phyloP scores from a whole-genome alignment of 2,113 vertebrate genomes.

The Miniopterus natalensis region DNA sequence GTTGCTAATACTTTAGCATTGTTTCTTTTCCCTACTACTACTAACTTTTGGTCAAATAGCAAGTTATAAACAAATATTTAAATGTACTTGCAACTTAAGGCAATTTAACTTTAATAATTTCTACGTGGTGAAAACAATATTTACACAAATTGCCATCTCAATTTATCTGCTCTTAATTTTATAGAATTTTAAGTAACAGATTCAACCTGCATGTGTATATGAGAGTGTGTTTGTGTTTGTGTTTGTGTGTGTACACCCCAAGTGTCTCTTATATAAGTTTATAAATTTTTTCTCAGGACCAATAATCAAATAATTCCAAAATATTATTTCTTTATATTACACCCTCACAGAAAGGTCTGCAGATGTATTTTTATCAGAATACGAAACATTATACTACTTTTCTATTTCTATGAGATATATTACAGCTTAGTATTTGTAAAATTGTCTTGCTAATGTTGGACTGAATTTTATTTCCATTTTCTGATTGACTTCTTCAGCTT shows the following conservation, averaged over 20 bases:
- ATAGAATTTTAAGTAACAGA: slow-evolving; percentile 9
- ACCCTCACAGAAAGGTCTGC: background rate
- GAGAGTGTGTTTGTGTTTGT: background rate
- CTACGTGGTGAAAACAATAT: background rate
- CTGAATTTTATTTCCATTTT: slow-evolving; percentile 57
- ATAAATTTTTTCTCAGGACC: background rate
- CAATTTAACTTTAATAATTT: slow-evolving; percentile 18
- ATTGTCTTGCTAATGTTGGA: background rate
- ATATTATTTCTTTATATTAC: background rate
- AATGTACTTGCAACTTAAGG: background rate
- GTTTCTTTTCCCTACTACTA: background rate
- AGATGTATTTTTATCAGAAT: slow-evolving; percentile 14
- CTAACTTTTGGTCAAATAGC: slow-evolving; percentile 34
- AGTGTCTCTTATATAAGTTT: slow-evolving; percentile 4
- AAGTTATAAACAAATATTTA: slow-evolving; percentile 24
- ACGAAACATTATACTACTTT: background rate
- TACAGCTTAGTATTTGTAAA: slow-evolving; percentile 29
- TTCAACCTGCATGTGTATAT: background rate
- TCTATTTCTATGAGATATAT: background rate
- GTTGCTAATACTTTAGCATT: background rate
- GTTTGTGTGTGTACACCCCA: background rate
- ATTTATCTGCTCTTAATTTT: slow-evolving; percentile 45
- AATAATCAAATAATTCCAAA: background rate
- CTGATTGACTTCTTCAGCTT: slow-evolving; percentile 6
- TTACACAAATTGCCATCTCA: background rate